These are phyloP conservation scores for Paguma larvata DNA, from an alignment of 2,797 vertebrate species.

Conservation along the genomic window DNA sequence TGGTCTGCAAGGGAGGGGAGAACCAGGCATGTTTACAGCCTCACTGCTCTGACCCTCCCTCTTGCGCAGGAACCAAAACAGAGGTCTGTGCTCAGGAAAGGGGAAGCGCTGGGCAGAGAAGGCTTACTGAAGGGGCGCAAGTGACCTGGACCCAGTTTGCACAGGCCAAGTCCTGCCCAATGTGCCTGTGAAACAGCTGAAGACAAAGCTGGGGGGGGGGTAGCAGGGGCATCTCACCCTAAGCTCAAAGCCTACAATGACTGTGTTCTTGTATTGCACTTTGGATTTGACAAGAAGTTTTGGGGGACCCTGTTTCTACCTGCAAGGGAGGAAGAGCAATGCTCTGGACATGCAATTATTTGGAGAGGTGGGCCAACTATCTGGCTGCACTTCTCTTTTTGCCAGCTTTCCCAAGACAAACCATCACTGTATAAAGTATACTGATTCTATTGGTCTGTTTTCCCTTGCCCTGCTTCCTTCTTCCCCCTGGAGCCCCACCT, in stretches of 20 bases:
- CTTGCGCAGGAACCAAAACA: neutral
- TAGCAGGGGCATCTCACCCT: neutral
- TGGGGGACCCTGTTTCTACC: neutral
- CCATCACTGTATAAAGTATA: neutral
- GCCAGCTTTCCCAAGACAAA: neutral
- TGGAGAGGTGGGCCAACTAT: neutral
- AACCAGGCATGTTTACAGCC: neutral
- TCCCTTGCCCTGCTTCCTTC: neutral
- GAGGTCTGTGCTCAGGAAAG: constrained; percentile 10
- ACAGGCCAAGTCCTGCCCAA: neutral
- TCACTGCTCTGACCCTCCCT: neutral
- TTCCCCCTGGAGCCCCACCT: neutral
- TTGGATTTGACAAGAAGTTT: neutral
- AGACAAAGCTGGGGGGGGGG: neutral
- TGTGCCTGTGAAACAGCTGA: neutral
- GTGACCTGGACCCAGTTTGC: neutral
- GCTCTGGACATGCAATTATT: neutral
- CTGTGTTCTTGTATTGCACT: neutral
- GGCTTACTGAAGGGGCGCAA: neutral
- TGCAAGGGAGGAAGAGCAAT: neutral
- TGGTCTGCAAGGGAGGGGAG: constrained; percentile 40
- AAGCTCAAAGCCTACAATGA: neutral
- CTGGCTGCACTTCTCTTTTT: neutral
- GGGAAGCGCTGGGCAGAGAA: neutral
- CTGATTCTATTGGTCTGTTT: neutral